Conservation (phyloP, 35 echinoderm and acorn worm species). For the Apostichopus japonicus region DNA sequence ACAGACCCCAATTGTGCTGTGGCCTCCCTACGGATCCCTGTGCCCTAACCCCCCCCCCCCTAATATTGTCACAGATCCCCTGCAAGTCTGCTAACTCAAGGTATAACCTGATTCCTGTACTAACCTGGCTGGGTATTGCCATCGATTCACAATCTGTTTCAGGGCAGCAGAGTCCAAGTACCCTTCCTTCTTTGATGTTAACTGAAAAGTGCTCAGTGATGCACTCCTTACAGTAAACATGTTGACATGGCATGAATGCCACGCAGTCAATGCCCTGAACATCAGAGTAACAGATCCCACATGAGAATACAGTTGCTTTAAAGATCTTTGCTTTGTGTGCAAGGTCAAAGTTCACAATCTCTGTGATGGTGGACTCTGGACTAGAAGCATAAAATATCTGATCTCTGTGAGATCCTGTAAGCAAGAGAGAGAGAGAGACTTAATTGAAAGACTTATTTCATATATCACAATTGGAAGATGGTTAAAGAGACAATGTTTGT, state of each 20-base stretch:
- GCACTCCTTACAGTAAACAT: slow-evolving; percentile 64
- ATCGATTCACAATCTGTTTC: slow-evolving; percentile 44
- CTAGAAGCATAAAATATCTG: background rate
- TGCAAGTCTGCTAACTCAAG: too few species aligned
- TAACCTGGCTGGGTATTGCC: slow-evolving; percentile 48
- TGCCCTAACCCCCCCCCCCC: too few species aligned
- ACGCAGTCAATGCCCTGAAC: slow-evolving; percentile 39
- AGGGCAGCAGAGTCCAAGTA: slow-evolving; percentile 44
- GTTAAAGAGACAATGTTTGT: too few species aligned
- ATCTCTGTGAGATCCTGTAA: background rate
- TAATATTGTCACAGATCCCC: too few species aligned
- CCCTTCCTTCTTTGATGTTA: slow-evolving; percentile 59
- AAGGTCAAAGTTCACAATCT: slow-evolving; percentile 21
- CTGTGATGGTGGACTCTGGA: slow-evolving; percentile 5
- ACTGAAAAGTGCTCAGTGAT: slow-evolving; percentile 58
- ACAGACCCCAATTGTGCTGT: too few species aligned
- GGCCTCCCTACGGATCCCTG: too few species aligned
- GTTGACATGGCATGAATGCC: slow-evolving; percentile 28
- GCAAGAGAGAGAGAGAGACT: background rate
- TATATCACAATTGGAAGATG: too few species aligned
- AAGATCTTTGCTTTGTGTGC: slow-evolving; percentile 26
- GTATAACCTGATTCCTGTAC: background rate
- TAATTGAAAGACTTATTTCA: background rate
- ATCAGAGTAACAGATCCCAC: slow-evolving; percentile 61
- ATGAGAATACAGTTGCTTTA: background rate